phyloP scores from a whole-genome alignment of 2,797 vertebrate genomes.

The Tiaroga cobitis region DNA sequence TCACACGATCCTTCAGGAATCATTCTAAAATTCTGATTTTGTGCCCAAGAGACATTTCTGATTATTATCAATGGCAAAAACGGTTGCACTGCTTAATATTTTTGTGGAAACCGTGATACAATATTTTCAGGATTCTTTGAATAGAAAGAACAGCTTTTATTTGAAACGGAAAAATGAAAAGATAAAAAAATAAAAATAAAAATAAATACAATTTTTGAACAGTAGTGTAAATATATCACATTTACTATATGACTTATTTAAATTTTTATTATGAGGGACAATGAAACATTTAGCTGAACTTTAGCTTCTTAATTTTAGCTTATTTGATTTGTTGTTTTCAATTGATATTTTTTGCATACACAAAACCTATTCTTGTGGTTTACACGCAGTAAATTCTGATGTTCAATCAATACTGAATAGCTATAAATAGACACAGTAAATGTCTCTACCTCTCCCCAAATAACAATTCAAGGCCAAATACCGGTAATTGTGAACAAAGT shows the following conservation, averaged over 20 bases:
- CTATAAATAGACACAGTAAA: neutral
- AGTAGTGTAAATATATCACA: neutral
- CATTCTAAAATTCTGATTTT: neutral
- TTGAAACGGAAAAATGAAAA: neutral
- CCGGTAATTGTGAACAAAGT: neutral
- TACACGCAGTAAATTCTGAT: neutral
- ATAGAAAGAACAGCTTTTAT: neutral
- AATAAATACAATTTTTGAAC: no score
- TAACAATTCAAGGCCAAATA: no score
- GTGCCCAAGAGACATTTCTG: neutral
- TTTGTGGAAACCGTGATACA: neutral
- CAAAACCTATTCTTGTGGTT: neutral
- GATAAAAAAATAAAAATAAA: no score
- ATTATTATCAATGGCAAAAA: neutral
- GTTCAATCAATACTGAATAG: neutral
- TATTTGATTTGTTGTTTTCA: neutral
- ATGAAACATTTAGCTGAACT: neutral
- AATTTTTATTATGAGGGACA: neutral
- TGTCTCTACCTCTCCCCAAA: neutral
- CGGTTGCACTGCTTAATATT: neutral
- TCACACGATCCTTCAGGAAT: neutral
- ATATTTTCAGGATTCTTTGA: neutral
- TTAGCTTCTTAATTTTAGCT: neutral
- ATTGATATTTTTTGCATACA: neutral
- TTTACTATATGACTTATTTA: neutral